phyloP scores from a whole-genome alignment of 2,113 vertebrate genomes.

The Emydura subglobosa region DNA sequence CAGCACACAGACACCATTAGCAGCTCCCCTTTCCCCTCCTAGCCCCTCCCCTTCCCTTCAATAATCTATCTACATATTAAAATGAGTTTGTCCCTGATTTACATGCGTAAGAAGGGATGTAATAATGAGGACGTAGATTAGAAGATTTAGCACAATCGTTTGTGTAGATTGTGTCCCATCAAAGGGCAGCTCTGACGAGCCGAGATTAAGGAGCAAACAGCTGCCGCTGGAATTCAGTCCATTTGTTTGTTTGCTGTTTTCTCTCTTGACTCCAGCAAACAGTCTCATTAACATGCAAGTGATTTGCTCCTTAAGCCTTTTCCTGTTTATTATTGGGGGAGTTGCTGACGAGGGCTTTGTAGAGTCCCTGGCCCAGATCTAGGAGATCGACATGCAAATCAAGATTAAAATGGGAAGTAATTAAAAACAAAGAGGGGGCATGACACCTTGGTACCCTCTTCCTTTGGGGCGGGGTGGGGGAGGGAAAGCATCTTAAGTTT shows the following conservation, averaged over 20 bases:
- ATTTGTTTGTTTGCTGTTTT: constrained; percentile 73
- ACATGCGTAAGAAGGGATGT: constrained; percentile 86
- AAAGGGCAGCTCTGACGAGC: constrained; percentile 89
- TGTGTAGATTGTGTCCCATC: constrained; percentile 89
- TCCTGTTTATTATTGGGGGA: constrained; percentile 79
- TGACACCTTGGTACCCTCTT: constrained; percentile 65
- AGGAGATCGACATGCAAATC: constrained; percentile 73
- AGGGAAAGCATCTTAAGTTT: constrained; percentile 22
- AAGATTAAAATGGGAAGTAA: constrained; percentile 79
- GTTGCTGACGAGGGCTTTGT: constrained; percentile 76
- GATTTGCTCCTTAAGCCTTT: constrained; percentile 78
- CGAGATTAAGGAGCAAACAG: constrained; percentile 93
- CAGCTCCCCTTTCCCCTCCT: constrained; percentile 68
- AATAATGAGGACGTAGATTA: constrained; percentile 92
- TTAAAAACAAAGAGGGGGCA: constrained; percentile 75
- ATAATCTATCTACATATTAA: constrained; percentile 87
- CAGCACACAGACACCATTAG: constrained; percentile 63
- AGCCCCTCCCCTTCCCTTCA: constrained; percentile 77
- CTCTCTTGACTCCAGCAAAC: constrained; percentile 76
- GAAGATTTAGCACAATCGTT: constrained; percentile 93
- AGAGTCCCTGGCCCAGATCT: constrained; percentile 76
- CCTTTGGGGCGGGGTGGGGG: not conserved
- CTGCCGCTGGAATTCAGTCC: constrained; percentile 87
- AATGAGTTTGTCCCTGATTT: constrained; percentile 86
- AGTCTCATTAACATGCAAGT: constrained; percentile 80